Evolutionary conservation across 2,888 invertebrate genomes (phyloP).

Genomic region (Diarsia rubi): DNA sequence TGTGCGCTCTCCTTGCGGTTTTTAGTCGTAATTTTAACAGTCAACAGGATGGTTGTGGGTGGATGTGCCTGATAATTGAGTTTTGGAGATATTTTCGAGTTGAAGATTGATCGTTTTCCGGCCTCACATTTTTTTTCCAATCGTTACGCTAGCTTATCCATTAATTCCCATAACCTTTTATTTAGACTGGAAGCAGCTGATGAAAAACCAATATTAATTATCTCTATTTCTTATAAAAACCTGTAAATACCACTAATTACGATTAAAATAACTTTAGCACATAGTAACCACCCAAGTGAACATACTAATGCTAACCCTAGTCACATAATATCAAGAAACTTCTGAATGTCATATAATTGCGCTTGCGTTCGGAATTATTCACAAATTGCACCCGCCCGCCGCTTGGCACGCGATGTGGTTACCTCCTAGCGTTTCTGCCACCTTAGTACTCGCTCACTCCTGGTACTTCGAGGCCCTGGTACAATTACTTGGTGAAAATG

Average conservation of each 20-base stretch:
- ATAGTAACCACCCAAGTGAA: constrained; percentile 55
- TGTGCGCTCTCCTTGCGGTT: constrained; percentile 65
- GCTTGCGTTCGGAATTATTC: constrained; percentile 64
- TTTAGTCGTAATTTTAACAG: constrained; percentile 62
- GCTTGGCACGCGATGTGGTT: constrained; percentile 70
- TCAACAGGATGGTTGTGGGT: constrained; percentile 61
- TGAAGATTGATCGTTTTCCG: not conserved
- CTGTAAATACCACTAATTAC: constrained; percentile 36
- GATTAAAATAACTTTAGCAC: constrained; percentile 56
- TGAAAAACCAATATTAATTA: constrained; percentile 36
- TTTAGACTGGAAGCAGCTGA: constrained; percentile 40
- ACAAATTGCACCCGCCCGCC: constrained; percentile 64
- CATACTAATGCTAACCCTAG: constrained; percentile 31
- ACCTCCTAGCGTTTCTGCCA: constrained; percentile 61
- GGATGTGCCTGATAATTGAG: constrained; percentile 42
- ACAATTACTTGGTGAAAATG: constrained; percentile 30
- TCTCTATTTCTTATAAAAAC: constrained; percentile 29
- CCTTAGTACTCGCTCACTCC: constrained; percentile 59
- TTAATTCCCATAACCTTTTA: constrained; percentile 29
- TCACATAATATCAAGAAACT: constrained; percentile 54
- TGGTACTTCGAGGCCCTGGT: constrained; percentile 51
- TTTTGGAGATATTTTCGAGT: constrained; percentile 23
- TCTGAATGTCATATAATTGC: constrained; percentile 69
- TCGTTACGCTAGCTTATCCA: constrained; percentile 3
- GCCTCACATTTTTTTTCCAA: not conserved